These are phyloP conservation scores for Actinia tenebrosa DNA, from an alignment of 64 coral and sea anemone genomes.

Conservation along the genomic window DNA sequence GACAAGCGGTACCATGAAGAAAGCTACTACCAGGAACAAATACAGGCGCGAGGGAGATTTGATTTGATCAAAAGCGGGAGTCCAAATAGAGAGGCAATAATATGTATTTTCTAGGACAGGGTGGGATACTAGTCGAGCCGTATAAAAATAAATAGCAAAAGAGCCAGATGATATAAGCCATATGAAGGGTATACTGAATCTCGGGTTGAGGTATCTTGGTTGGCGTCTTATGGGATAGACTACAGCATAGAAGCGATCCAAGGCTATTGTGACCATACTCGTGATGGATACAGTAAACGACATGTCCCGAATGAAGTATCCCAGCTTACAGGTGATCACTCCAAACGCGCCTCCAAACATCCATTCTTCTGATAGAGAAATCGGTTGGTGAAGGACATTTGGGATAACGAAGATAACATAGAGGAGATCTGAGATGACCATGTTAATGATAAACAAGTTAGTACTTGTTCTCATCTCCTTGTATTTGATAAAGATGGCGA, in stretches of 20 bases:
- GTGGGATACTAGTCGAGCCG: background rate
- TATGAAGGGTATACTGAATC: background rate
- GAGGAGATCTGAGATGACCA: constrained; percentile 66
- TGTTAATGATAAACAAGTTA: constrained; percentile 56
- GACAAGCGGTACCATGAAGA: background rate
- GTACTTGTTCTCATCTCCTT: constrained; percentile 27
- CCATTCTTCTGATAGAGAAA: constrained; percentile 6
- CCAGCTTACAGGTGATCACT: constrained; percentile 37
- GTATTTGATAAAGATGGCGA: background rate
- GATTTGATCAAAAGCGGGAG: background rate
- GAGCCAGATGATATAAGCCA: background rate
- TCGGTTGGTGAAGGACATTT: background rate
- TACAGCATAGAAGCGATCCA: constrained; percentile 65
- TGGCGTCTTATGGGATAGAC: constrained; percentile 36
- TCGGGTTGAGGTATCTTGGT: background rate
- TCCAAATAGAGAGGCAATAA: background rate
- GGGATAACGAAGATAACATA: constrained; percentile 32
- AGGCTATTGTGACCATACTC: constrained; percentile 57
- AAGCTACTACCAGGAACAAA: background rate
- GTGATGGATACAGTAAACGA: constrained; percentile 53
- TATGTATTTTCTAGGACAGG: background rate
- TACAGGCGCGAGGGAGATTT: background rate
- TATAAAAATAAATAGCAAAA: background rate
- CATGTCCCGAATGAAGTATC: constrained; percentile 36
- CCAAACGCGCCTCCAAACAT: constrained; percentile 30